Base-by-base conservation (phyloP, 1,140 invertebrate genomes). In the Temnothorax nylanderi region DNA sequence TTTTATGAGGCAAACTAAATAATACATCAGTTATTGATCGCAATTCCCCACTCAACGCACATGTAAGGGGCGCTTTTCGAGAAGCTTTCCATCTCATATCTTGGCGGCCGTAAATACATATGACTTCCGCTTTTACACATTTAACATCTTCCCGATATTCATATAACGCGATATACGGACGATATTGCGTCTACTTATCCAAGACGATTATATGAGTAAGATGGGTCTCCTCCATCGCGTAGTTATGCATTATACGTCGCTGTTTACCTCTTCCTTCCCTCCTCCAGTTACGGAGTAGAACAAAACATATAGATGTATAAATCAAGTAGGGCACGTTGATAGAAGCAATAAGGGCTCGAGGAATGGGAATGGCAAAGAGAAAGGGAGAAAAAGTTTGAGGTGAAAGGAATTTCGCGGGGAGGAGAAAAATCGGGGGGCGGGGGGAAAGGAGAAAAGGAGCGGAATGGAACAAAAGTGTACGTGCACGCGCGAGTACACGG, bases 301-400 rank as follows among this genome's bases (percentile, higher is more conserved):
- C 69, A 51, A 84, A 88, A 88, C 77, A 88, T 88, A 91, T 88
- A 88, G 88, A 91, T 89, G 86, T 90, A 92, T 92, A 93, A 93
- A 93, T 93, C 92, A 93, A 91, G 44, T 74, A 34, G 84, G 41
- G 85, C 78, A 91, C 89, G 86, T 92, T 92, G 90, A 92, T 92
- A 91, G 89, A 92, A 91, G 91, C 89, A 92, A 93, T 92, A 93
- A 92, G 92, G 84, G 87, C 58, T 87, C 54, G 60, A 62, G 84
- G 81, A 88, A 85, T 67, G 80, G 87, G 82, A 88, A 87, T 77
- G 76, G 80, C 69, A 47, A 65, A 32, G 65, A 18, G 75, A 69
- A 44, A 26, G 56, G 62, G 65, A n/a, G 26, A 60, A 67, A 56
- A 74, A 64, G 44, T 74, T 84, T 18, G 44, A 78, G 65, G 69